phyloP scores from a whole-genome alignment of 2,113 vertebrate genomes.

The Melanerpes aurifrons region DNA sequence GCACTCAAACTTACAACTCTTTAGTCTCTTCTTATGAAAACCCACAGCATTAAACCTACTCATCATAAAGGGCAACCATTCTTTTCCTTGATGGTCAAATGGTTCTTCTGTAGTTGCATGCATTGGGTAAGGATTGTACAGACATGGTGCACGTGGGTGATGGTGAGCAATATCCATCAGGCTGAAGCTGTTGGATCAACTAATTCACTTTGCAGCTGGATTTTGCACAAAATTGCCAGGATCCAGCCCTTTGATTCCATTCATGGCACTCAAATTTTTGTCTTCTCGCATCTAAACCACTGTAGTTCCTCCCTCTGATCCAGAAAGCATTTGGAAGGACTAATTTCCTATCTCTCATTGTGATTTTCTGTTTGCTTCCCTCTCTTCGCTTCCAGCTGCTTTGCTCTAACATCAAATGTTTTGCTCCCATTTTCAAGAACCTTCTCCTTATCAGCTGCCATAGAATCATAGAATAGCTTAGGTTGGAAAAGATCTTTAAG shows the following conservation, averaged over 20 bases:
- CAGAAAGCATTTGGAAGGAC: neutral
- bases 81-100: neutral
- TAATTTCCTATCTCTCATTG: neutral
- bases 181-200: neutral
- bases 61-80: conserved; percentile 24
- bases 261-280: neutral
- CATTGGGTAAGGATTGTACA: neutral
- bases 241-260: neutral
- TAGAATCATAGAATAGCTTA: too few relatives aligned
- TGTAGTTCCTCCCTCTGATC: neutral
- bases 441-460: neutral
- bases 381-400: neutral
- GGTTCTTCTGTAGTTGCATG: neutral
- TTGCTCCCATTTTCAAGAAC: neutral
- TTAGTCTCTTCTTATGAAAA: conserved; percentile 56
- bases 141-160: neutral
- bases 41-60: conserved; percentile 20
- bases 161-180: neutral
- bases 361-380: neutral
- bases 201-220: neutral
- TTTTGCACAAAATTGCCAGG: neutral
- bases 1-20: conserved; percentile 8
- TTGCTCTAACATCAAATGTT: neutral
- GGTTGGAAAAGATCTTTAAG: too few relatives aligned
- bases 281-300: neutral